A percentile compares a stretch with the other conserved stretches of the same genome.
phyloP scores from a whole-genome alignment of 2,888 invertebrate genomes.

The Boloria euphrosyne region DNA sequence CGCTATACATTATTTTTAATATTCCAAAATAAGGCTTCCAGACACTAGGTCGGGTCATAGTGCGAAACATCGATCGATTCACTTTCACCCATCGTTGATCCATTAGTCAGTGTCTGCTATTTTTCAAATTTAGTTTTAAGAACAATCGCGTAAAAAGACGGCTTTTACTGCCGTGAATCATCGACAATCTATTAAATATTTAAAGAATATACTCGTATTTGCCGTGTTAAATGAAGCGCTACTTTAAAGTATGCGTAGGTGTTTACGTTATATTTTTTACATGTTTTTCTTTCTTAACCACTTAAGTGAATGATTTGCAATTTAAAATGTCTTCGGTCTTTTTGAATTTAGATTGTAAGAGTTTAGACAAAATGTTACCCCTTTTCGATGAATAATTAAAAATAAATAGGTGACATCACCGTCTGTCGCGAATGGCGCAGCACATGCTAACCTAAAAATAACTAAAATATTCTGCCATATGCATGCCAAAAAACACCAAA shows the following conservation, averaged over 20 bases:
- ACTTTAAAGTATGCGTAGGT: slow-evolving; percentile 5
- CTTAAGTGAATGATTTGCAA: slow-evolving; percentile 33
- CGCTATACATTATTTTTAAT: too few species aligned
- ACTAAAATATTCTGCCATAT: slow-evolving; percentile 72
- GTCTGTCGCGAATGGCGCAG: slow-evolving; percentile 71
- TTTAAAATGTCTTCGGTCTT: slow-evolving; percentile 51
- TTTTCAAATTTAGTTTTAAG: slow-evolving; percentile 60
- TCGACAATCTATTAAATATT: slow-evolving; percentile 37
- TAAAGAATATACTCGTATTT: slow-evolving; percentile 29
- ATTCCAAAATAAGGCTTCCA: slow-evolving; percentile 25
- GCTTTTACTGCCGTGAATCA: slow-evolving; percentile 45
- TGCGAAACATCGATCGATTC: slow-evolving; percentile 59
- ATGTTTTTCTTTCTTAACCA: not conserved
- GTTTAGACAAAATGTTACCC: slow-evolving; percentile 58
- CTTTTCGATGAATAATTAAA: slow-evolving; percentile 62
- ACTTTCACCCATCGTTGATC: slow-evolving; percentile 62
- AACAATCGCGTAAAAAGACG: slow-evolving; percentile 22
- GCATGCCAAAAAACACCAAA: slow-evolving; percentile 62
- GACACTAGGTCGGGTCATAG: slow-evolving; percentile 57
- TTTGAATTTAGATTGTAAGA: slow-evolving; percentile 43
- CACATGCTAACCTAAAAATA: slow-evolving; percentile 78
- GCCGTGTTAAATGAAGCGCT: slow-evolving; percentile 20
- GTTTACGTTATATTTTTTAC: not conserved
- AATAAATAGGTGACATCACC: slow-evolving; percentile 76
- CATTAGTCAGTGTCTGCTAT: slow-evolving; percentile 65